Percentiles rank a stretch among this genome's conserved stretches.
These are phyloP conservation scores for Actenoides lindsayi DNA, from an alignment of 2,113 vertebrate genomes.

Conservation along the genomic window DNA sequence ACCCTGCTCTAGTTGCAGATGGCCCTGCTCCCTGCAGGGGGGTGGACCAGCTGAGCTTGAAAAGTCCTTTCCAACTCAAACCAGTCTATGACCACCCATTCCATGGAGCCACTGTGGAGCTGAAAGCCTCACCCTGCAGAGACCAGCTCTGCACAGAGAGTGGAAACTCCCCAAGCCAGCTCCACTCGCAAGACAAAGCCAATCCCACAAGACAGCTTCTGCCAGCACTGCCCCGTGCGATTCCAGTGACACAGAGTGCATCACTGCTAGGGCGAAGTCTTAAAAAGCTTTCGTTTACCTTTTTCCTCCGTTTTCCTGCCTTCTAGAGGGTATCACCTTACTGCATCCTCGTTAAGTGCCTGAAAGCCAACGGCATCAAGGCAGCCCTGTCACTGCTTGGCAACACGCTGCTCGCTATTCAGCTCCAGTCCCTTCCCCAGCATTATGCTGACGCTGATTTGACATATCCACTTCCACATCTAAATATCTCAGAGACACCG, in stretches of 20 bases:
- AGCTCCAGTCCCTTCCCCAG: background rate
- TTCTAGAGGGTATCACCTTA: background rate
- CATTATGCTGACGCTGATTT: background rate
- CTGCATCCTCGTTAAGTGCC: background rate
- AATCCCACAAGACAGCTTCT: background rate
- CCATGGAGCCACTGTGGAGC: rapidly evolving
- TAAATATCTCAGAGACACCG: background rate
- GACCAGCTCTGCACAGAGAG: background rate
- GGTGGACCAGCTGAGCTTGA: background rate
- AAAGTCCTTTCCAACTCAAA: background rate
- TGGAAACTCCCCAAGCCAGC: background rate
- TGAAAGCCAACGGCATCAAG: background rate
- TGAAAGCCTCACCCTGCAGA: too few species aligned
- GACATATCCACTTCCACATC: background rate
- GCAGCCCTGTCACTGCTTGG: background rate
- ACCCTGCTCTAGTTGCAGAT: too few species aligned
- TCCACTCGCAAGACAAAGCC: background rate
- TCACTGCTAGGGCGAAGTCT: background rate
- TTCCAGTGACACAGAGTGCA: background rate
- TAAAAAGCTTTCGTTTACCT: background rate
- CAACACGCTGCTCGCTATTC: background rate
- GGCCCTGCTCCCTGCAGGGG: background rate
- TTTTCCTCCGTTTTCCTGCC: background rate
- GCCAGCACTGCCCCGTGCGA: background rate
- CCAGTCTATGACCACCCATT: background rate